These are phyloP conservation scores for Kryptolebias ocellatus DNA, from an alignment of 2,797 vertebrate species.

Conservation along the genomic window DNA sequence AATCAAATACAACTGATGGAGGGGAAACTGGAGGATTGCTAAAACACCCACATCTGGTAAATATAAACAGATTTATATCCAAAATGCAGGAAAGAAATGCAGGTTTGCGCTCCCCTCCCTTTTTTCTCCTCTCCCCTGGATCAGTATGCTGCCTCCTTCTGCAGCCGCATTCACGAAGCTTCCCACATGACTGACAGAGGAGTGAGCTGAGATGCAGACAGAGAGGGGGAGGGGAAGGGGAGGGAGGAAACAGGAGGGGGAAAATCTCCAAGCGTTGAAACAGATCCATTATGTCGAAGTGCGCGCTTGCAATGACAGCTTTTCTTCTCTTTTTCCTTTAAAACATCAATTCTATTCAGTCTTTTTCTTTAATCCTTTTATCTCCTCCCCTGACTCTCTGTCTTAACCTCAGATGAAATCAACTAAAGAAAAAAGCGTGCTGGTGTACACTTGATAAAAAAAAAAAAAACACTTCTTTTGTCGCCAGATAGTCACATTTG, in stretches of 20 bases:
- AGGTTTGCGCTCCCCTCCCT: conserved; percentile 27
- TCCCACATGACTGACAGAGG: conserved; percentile 64
- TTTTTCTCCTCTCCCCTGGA: conserved; percentile 22
- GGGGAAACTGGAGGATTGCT: background rate
- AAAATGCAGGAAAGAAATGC: conserved; percentile 3
- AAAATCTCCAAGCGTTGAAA: conserved; percentile 60
- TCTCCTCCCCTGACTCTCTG: too few species aligned
- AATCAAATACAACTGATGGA: background rate
- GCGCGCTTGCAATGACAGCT: conserved; percentile 12
- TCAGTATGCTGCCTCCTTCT: conserved; percentile 35
- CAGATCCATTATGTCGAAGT: conserved; percentile 42
- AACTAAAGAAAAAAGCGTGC: too few species aligned
- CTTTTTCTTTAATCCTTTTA: background rate
- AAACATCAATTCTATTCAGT: background rate
- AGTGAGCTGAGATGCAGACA: conserved; percentile 57
- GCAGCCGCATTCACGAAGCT: conserved; percentile 73
- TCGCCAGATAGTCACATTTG: too few species aligned
- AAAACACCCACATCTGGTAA: conserved; percentile 2
- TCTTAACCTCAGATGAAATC: too few species aligned
- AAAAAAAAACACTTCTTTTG: too few species aligned
- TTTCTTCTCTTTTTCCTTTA: conserved; percentile 5
- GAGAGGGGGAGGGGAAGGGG: background rate
- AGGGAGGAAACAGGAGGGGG: background rate
- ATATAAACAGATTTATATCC: conserved; percentile 21
- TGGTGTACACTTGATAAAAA: too few species aligned